These are phyloP conservation scores for Pachliopta kotzebuea DNA, from an alignment of 2,888 invertebrate genomes.

Conservation along the genomic window DNA sequence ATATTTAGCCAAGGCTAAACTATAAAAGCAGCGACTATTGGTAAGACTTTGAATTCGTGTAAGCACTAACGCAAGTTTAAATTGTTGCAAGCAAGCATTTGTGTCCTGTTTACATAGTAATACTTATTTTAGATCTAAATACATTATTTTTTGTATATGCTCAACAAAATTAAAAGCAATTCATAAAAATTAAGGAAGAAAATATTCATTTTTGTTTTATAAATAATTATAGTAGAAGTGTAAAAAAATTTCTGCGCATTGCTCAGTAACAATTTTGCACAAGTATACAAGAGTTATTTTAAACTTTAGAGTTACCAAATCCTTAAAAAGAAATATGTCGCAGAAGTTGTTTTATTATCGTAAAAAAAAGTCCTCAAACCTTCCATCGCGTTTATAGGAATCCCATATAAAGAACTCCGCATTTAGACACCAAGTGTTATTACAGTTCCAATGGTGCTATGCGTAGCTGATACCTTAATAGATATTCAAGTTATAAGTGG, in stretches of 20 bases:
- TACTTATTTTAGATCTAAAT: no score
- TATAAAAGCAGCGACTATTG: background rate
- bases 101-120: no score
- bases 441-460: conserved; percentile 34
- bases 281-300: background rate
- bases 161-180: background rate
- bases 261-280: background rate
- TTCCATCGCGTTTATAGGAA: conserved; percentile 5
- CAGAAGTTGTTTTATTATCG: background rate
- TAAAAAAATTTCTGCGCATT: background rate
- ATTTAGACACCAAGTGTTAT: conserved; percentile 25
- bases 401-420: conserved; percentile 15
- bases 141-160: background rate
- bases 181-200: no score
- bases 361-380: background rate
- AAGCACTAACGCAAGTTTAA: background rate
- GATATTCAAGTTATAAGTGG: conserved; percentile 42
- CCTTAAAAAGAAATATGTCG: conserved; percentile 1
- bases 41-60: background rate
- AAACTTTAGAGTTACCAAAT: background rate
- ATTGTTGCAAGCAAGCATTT: background rate
- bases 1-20: background rate
- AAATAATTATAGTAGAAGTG: background rate
- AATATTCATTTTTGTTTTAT: background rate
- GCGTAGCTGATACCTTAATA: conserved; percentile 34